phyloP scores from a whole-genome alignment of 1,140 invertebrate genomes.

The Cydia fagiglandana region DNA sequence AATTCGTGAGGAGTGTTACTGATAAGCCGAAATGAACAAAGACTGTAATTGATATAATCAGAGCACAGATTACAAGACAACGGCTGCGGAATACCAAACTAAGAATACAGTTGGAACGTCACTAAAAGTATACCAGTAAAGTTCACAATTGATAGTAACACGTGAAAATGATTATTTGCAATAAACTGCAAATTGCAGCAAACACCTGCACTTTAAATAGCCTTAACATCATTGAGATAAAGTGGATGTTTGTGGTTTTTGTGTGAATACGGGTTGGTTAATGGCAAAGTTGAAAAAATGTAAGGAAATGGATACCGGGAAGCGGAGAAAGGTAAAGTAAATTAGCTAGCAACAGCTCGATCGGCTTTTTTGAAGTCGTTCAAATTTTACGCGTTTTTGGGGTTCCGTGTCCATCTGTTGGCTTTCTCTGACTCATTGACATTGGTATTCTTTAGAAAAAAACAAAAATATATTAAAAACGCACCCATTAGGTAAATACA shows the following conservation, averaged over 20 bases:
- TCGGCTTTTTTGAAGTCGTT: background rate
- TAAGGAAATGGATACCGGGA: slow-evolving; percentile 45
- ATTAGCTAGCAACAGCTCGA: slow-evolving; percentile 22
- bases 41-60: slow-evolving; percentile 25
- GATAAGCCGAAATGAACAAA: slow-evolving; percentile 29
- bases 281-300: background rate
- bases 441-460: too few relatives aligned
- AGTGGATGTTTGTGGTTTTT: background rate
- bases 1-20: slow-evolving; percentile 17
- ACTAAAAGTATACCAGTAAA: background rate
- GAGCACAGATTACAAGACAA: slow-evolving; percentile 29
- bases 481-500: too few relatives aligned
- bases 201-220: background rate
- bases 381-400: background rate
- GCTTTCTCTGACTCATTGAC: too few relatives aligned
- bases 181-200: slow-evolving; percentile 7
- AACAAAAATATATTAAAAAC: too few relatives aligned
- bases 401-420: background rate
- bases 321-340: slow-evolving; percentile 34
- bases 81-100: slow-evolving; percentile 10
- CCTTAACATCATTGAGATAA: background rate
- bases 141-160: background rate
- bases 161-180: background rate
- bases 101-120: background rate
- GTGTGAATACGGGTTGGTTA: background rate